Conservation (phyloP, 2,888 invertebrate species). For the Himalopsyche kuldschensis region DNA sequence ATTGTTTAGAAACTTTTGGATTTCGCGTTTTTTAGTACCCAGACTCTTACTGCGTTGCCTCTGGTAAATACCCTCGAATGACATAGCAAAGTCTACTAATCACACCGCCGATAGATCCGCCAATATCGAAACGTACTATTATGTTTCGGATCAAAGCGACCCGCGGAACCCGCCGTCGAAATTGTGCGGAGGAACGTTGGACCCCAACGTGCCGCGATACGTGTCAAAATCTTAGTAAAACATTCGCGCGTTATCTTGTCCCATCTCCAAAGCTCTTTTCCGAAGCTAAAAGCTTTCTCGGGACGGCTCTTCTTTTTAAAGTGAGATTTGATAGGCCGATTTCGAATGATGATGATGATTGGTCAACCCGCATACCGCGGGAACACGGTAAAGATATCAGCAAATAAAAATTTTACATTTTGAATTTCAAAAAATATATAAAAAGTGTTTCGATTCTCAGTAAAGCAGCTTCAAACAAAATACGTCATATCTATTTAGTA, state of each 20-base stretch:
- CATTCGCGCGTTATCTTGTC: conserved; percentile 21
- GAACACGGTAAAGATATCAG: too few species aligned
- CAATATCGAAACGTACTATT: not conserved
- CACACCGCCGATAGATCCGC: too few species aligned
- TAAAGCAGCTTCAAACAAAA: too few species aligned
- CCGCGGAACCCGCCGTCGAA: not conserved
- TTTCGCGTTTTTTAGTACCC: too few species aligned
- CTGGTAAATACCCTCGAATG: too few species aligned
- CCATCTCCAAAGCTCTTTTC: conserved; percentile 15
- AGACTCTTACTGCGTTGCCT: too few species aligned
- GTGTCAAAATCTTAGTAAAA: not conserved
- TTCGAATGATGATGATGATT: not conserved
- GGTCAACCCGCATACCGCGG: not conserved
- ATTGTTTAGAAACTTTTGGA: too few species aligned
- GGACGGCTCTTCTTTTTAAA: not conserved
- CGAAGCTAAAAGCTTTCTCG: conserved; percentile 19
- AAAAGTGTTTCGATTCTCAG: too few species aligned
- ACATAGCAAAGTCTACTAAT: too few species aligned
- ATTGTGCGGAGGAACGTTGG: not conserved
- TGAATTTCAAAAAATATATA: too few species aligned
- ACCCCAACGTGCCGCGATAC: not conserved
- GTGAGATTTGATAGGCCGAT: not conserved
- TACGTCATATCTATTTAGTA: too few species aligned
- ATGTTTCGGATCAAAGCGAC: not conserved
- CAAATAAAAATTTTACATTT: too few species aligned